A percentile compares a stretch with the other conserved stretches of the same genome.
Evolutionary conservation across 2,888 invertebrate genomes (phyloP).

Genomic region (Macropis europaea): DNA sequence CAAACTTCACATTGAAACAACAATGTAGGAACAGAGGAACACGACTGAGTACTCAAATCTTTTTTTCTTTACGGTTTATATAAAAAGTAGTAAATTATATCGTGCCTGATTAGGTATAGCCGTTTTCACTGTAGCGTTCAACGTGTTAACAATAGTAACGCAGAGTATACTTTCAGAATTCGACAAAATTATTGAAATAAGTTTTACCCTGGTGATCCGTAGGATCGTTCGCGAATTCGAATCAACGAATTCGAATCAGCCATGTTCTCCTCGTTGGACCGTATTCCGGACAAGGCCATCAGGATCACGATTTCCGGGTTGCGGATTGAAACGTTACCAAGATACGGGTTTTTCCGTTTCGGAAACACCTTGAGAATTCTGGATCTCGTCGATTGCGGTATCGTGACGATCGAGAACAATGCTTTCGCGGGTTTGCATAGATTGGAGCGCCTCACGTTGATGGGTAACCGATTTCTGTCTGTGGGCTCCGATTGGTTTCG

Average conservation of each 20-base stretch:
- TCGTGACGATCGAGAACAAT: constrained; percentile 61
- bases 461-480: constrained; percentile 57
- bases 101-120: too few relatives aligned
- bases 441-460: constrained; percentile 60
- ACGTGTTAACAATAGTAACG: too few relatives aligned
- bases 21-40: too few relatives aligned
- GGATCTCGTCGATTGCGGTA: constrained; percentile 62
- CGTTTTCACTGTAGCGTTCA: too few relatives aligned
- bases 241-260: constrained; percentile 50
- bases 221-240: background rate
- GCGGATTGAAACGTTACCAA: constrained; percentile 51
- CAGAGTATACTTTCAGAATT: too few relatives aligned
- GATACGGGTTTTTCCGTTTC: constrained; percentile 69
- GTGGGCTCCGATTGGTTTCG: constrained; percentile 64
- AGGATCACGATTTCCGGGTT: constrained; percentile 66
- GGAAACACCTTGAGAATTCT: constrained; percentile 68
- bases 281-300: constrained; percentile 64
- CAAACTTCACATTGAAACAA: too few relatives aligned
- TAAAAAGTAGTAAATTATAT: too few relatives aligned
- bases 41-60: too few relatives aligned
- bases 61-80: too few relatives aligned
- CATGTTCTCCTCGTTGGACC: constrained; percentile 56
- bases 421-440: constrained; percentile 70
- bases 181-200: too few relatives aligned
- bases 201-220: background rate